Evolutionary conservation across 2,888 invertebrate species (phyloP).

Genomic region (Drosophila kambysellisi): DNA sequence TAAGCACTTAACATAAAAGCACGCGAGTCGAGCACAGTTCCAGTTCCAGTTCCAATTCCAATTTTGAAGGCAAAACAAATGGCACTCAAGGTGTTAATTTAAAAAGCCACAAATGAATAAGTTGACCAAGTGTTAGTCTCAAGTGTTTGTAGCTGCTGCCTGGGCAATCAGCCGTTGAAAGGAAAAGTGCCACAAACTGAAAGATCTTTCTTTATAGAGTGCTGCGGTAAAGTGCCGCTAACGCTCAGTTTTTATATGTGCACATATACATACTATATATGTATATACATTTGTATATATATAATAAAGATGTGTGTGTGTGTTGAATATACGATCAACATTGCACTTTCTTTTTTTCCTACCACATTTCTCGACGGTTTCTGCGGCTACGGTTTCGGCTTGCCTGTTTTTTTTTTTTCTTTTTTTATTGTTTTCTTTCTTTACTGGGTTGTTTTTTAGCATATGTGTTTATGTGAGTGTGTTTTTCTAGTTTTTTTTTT

Average conservation of each 20-base stretch:
- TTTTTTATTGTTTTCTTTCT: conserved; percentile 15
- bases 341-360: conserved; percentile 71
- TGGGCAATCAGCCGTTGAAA: conserved; percentile 33
- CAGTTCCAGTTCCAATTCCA: conserved; percentile 28
- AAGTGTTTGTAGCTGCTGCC: conserved; percentile 12
- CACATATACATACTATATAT: not conserved
- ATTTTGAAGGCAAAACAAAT: conserved; percentile 28
- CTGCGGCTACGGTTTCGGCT: conserved; percentile 42
- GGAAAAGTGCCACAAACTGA: conserved; percentile 50
- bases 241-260: conserved; percentile 26
- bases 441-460: conserved; percentile 29
- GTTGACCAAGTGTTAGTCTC: conserved; percentile 6
- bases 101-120: not conserved
- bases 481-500: conserved; percentile 36
- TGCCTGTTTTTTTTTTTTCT: conserved; percentile 3
- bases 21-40: conserved; percentile 6
- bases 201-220: conserved; percentile 32
- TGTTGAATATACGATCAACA: conserved; percentile 23
- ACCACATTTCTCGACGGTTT: conserved; percentile 56
- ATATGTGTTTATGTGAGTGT: conserved; percentile 22
- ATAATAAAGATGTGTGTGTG: conserved; percentile 6
- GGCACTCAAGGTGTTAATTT: conserved; percentile 23
- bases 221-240: conserved; percentile 54
- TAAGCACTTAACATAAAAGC: conserved; percentile 42
- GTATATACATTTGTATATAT: not conserved